Conservation (phyloP, 2,888 invertebrate genomes). For the Drosophila suboccidentalis region DNA sequence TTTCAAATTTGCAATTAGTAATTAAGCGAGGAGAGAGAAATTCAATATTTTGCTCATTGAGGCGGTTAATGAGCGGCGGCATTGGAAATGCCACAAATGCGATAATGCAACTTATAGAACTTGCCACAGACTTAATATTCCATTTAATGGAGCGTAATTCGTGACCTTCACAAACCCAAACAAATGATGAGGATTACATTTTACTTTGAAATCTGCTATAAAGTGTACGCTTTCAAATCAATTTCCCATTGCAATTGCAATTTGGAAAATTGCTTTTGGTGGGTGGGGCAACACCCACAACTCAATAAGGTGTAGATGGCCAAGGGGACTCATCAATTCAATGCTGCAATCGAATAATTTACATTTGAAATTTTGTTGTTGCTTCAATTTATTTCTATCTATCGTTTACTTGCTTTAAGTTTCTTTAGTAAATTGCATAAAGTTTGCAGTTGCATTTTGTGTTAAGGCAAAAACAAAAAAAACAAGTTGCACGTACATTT, state of each 20-base stretch:
- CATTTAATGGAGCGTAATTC: constrained; percentile 7
- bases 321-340: constrained; percentile 47
- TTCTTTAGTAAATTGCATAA: constrained; percentile 41
- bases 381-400: background rate
- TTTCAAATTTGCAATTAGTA: constrained; percentile 14
- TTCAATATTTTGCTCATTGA: constrained; percentile 20
- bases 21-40: constrained; percentile 16
- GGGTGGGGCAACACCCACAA: background rate
- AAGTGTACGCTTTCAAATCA: constrained; percentile 60
- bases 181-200: constrained; percentile 25
- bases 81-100: constrained; percentile 9
- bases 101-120: constrained; percentile 11
- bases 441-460: constrained; percentile 18
- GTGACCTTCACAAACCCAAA: constrained; percentile 13
- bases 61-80: constrained; percentile 29
- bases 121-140: constrained; percentile 7
- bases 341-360: constrained; percentile 50
- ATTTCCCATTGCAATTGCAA: constrained; percentile 66
- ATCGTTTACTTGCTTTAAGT: constrained; percentile 14
- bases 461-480: background rate
- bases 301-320: constrained; percentile 28
- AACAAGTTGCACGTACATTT: constrained; percentile 33
- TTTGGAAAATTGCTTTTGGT: constrained; percentile 75
- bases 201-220: constrained; percentile 7
- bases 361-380: constrained; percentile 55